Conservation (phyloP, 1,140 invertebrate species). For the Nephila pilipes region DNA sequence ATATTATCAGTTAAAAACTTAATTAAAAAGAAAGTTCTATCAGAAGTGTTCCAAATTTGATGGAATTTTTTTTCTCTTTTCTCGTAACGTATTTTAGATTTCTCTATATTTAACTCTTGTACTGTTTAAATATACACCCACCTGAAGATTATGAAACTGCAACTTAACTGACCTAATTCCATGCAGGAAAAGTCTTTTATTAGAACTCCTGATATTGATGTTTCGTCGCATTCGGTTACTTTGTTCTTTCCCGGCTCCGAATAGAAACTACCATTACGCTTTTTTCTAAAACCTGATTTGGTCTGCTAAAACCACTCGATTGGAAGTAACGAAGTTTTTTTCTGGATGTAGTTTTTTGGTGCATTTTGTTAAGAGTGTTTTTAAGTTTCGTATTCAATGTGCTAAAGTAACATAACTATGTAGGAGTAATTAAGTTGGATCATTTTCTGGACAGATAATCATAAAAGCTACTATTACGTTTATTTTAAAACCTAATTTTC, state of each 20-base stretch:
- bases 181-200: constrained; percentile 55
- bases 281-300: not conserved
- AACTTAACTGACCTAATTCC: constrained; percentile 37
- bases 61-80: not conserved
- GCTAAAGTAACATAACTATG: too few relatives aligned
- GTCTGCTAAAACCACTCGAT: not conserved
- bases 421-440: too few relatives aligned
- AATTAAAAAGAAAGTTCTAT: too few relatives aligned
- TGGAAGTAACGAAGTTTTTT: not conserved
- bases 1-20: too few relatives aligned
- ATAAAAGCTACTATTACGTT: too few relatives aligned
- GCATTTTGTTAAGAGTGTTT: not conserved
- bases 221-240: constrained; percentile 8
- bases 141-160: constrained; percentile 48
- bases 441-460: too few relatives aligned
- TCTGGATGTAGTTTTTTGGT: not conserved
- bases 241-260: constrained; percentile 27
- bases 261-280: not conserved
- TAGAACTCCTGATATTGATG: constrained; percentile 45
- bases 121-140: constrained; percentile 58
- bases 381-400: too few relatives aligned
- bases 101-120: constrained; percentile 16
- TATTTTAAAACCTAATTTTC: too few relatives aligned
- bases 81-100: not conserved
- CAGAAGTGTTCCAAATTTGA: too few relatives aligned